phyloP scores from a whole-genome alignment of 1,140 invertebrate species.

The Camponotus pennsylvanicus region DNA sequence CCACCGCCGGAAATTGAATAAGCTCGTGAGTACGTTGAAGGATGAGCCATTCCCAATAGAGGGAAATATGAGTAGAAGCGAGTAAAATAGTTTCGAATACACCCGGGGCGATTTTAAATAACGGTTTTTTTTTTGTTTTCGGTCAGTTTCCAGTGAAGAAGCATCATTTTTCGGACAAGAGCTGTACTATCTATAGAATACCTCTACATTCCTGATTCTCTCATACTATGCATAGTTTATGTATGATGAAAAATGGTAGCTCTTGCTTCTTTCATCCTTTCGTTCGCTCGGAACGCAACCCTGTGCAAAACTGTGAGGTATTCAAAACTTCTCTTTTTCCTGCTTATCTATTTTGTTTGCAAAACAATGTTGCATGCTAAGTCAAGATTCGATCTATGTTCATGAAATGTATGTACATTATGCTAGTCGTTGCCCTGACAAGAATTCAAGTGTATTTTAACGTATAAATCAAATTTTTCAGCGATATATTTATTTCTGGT shows the following conservation, averaged over 20 bases:
- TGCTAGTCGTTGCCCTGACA: neutral
- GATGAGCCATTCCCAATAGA: neutral
- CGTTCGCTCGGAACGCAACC: slow-evolving; percentile 1
- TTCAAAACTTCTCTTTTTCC: slow-evolving; percentile 27
- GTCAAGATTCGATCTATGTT: slow-evolving; percentile 17
- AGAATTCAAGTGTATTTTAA: neutral
- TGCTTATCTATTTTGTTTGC: neutral
- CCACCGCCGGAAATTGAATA: slow-evolving; percentile 5
- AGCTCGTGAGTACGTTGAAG: neutral
- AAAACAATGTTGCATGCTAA: slow-evolving; percentile 6
- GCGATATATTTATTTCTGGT: neutral
- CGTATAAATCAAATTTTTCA: neutral
- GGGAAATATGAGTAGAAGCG: neutral
- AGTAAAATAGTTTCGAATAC: neutral
- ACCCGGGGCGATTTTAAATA: neutral
- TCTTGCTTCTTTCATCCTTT: neutral
- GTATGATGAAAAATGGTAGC: slow-evolving; percentile 32
- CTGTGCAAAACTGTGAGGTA: neutral
- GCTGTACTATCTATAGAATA: neutral
- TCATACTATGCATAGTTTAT: slow-evolving; percentile 6
- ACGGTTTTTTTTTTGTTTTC: slow-evolving; percentile 16
- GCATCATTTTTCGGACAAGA: slow-evolving; percentile 40
- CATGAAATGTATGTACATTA: neutral
- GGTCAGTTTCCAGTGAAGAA: slow-evolving; percentile 27
- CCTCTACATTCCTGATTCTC: slow-evolving; percentile 31